phyloP scores from a whole-genome alignment of 2,797 vertebrate species.

The Eulemur albifrons region DNA sequence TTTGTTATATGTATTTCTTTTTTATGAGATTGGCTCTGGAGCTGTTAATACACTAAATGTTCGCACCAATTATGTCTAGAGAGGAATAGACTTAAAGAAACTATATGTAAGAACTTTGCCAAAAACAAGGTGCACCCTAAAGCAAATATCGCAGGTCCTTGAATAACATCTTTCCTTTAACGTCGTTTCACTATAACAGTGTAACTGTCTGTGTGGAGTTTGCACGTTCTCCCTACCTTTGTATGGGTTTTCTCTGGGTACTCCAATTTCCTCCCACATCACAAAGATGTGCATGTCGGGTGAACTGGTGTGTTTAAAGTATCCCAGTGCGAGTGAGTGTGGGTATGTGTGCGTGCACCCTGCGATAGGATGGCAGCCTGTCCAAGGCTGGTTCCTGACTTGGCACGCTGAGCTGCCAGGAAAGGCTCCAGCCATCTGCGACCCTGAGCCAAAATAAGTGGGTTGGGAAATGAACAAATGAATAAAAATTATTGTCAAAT shows the following conservation, averaged over 20 bases:
- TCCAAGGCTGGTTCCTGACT: neutral
- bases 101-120: neutral
- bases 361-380: neutral
- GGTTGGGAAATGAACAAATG: neutral
- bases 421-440: neutral
- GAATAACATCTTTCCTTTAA: neutral
- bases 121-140: constrained; percentile 4
- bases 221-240: neutral
- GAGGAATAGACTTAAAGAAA: neutral
- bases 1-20: neutral
- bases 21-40: neutral
- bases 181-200: neutral
- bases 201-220: neutral
- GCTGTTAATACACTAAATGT: neutral
- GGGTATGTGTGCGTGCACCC: neutral
- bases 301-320: neutral
- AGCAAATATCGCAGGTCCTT: neutral
- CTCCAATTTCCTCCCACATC: neutral
- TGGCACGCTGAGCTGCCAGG: neutral
- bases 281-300: neutral
- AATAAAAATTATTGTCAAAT: neutral
- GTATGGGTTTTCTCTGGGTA: neutral
- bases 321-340: neutral
- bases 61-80: neutral
- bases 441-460: neutral